phyloP scores from a whole-genome alignment of 2,797 vertebrate genomes.

The Trachops cirrhosus region DNA sequence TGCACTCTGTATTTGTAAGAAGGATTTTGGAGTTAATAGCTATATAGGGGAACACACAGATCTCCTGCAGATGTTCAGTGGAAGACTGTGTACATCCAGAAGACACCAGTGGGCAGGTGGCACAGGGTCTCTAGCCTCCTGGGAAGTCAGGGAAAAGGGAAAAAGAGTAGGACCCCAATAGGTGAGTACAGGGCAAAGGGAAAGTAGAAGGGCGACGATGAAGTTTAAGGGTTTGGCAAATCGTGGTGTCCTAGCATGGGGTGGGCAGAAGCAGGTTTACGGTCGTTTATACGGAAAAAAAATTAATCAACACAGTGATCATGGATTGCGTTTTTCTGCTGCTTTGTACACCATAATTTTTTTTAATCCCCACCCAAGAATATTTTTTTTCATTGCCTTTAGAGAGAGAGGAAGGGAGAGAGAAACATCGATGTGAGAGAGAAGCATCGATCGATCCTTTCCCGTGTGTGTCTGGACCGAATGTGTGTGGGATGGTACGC shows the following conservation, averaged over 20 bases:
- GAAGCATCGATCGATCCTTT: background rate
- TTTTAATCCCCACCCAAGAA: background rate
- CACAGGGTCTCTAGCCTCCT: background rate
- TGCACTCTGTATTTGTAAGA: background rate
- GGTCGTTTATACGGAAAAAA: background rate
- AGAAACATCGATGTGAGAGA: too few species aligned
- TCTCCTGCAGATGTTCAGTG: background rate
- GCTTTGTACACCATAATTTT: background rate
- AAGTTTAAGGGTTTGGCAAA: background rate
- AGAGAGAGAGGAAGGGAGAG: background rate
- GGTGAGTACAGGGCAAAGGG: background rate
- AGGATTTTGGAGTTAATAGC: background rate
- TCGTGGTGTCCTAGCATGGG: background rate
- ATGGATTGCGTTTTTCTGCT: conserved; percentile 6
- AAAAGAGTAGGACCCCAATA: background rate
- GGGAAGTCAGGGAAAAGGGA: background rate
- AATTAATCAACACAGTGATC: background rate
- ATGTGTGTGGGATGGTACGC: too few species aligned
- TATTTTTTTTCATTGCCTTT: background rate
- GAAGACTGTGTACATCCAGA: background rate
- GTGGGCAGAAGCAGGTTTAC: background rate
- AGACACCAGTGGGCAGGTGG: background rate
- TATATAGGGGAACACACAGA: background rate
- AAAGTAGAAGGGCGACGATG: background rate
- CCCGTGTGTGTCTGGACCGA: too few species aligned